These are phyloP conservation scores for Drepana falcataria DNA, from an alignment of 2,888 invertebrate species.

Conservation along the genomic window DNA sequence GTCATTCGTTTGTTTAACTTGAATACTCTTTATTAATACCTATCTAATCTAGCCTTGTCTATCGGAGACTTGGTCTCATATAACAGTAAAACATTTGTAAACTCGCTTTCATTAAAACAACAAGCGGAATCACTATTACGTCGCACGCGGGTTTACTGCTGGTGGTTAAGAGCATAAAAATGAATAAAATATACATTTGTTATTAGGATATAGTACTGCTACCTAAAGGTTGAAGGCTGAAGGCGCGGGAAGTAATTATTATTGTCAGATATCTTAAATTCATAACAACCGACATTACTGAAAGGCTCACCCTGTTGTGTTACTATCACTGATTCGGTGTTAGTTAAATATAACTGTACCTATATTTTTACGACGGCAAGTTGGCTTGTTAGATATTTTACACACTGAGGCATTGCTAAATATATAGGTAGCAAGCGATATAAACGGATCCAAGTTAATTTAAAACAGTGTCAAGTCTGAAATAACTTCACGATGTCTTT, in stretches of 20 bases:
- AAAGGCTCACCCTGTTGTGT: conserved; percentile 61
- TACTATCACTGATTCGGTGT: conserved; percentile 35
- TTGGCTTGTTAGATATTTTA: conserved; percentile 1
- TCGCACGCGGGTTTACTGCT: too few species aligned
- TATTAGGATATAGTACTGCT: too few species aligned
- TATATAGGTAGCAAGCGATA: too few species aligned
- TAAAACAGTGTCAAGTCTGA: conserved; percentile 31
- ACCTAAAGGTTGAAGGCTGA: background rate
- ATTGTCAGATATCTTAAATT: conserved; percentile 74
- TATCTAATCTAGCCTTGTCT: conserved; percentile 77
- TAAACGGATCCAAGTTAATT: conserved; percentile 8
- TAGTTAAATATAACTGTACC: conserved; percentile 23
- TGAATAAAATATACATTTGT: too few species aligned
- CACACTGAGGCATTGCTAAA: too few species aligned
- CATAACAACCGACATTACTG: conserved; percentile 52
- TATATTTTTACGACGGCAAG: conserved; percentile 30
- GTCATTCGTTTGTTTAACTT: conserved; percentile 69
- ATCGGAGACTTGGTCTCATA: conserved; percentile 70
- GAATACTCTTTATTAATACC: conserved; percentile 65
- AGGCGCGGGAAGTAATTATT: conserved; percentile 36
- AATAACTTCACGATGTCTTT: conserved; percentile 25
- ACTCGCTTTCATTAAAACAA: conserved; percentile 24
- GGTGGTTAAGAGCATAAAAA: too few species aligned
- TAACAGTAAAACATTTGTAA: conserved; percentile 61
- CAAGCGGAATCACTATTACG: too few species aligned